Base-by-base conservation (phyloP, 2,113 vertebrate species). In the Bubo bubo region DNA sequence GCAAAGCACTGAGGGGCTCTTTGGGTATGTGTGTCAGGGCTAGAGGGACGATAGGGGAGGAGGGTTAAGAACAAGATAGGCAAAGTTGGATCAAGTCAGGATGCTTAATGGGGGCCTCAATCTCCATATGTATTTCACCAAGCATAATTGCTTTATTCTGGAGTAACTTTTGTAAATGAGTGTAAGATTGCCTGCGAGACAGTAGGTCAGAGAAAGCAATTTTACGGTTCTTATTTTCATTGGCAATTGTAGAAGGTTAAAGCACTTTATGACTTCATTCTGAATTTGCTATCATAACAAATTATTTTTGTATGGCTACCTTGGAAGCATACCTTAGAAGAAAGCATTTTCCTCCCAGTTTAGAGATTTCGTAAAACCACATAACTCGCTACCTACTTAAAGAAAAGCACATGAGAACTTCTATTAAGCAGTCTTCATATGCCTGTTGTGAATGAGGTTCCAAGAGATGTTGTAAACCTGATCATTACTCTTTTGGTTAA, bases 61-160 rank as follows among this genome's bases (percentile, higher is more conserved):
- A 74, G 3, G 20, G 27, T 50, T 91, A 32, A 50, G 67, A n/a
- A 76, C 72, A 85, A 76, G 89, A 92, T 1, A 86, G 28, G 62
- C 58, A 28, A 73, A 75, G 64, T 8, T 70, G 47, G 58, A 86
- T 23, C 32, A 80, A 71, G 28, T 58, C 66, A 86, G 73, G 45
- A 60, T 60, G 39, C 4, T 80, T n/a, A 49, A 30, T 11, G 21
- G 37, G 79, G 32, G 52, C 28, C 66, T 95, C 88, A 82, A 43
- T 41, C 10, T 79, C 89, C 82, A 52, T 20, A 9, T 60, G 82
- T 70, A 26, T 86, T 95, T 87, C 88, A 96, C 74, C 70, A 95
- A 93, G 59, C 41, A 47, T 94, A 98, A 98, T 90, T 97, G 96
- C 95, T 98, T 98, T 97, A 96, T 97, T 98, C 96, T 98, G 96